These are phyloP conservation scores for Coracopsis vasa DNA, from an alignment of 2,113 vertebrate genomes.

Conservation along the genomic window DNA sequence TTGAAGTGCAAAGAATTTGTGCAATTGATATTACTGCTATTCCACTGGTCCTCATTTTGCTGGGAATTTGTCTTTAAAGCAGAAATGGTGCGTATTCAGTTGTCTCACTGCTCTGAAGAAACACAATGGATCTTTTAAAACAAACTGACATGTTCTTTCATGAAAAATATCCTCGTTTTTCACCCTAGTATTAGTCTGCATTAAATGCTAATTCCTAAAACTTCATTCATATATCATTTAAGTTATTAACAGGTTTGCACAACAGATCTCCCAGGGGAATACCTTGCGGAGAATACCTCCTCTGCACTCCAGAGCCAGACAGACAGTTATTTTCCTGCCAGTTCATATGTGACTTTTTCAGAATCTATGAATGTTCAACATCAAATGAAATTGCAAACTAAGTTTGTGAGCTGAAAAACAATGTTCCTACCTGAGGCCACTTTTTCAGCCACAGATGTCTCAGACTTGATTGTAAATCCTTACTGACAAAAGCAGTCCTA, in stretches of 20 bases:
- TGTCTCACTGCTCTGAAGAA: not conserved
- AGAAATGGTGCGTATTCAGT: not conserved
- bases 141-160: not conserved
- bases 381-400: not conserved
- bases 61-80: not conserved
- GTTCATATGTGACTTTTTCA: not conserved
- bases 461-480: not conserved
- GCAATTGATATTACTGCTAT: not conserved
- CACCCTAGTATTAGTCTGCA: not conserved
- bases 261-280: not conserved
- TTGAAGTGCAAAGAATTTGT: not conserved
- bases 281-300: not conserved
- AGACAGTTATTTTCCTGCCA: not conserved
- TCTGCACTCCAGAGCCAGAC: accelerated
- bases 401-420: not conserved
- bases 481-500: not conserved
- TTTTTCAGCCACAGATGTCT: not conserved
- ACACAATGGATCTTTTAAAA: not conserved
- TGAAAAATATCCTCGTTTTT: not conserved
- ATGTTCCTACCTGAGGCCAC: not conserved
- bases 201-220: not conserved
- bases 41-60: not conserved
- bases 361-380: not conserved
- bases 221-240: not conserved
- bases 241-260: not conserved